A percentile compares a stretch with the other conserved stretches of the same genome.
These are phyloP conservation scores for Eleutherodactylus coqui DNA, from an alignment of 2,797 vertebrate species.

Conservation along the genomic window DNA sequence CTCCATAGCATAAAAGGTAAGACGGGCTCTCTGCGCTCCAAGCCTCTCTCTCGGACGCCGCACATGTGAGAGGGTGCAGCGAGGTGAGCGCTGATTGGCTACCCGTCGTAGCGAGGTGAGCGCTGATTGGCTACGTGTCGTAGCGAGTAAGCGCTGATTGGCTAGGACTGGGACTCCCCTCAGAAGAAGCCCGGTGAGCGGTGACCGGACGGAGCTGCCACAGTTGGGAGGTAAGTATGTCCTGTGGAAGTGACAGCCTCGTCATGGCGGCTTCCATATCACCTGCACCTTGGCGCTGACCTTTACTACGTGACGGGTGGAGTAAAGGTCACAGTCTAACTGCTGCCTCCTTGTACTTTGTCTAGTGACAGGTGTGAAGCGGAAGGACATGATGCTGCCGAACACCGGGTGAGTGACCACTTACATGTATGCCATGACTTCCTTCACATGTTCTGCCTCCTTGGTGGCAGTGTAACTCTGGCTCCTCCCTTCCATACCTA, in stretches of 20 bases:
- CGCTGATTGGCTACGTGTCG: not conserved
- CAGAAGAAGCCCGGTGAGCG: conserved; percentile 30
- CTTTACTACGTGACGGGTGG: not conserved
- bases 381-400: conserved; percentile 45
- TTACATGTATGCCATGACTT: no score
- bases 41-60: conserved; percentile 34
- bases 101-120: not conserved
- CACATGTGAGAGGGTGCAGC: not conserved
- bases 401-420: conserved; percentile 51
- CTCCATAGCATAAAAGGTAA: not conserved
- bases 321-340: conserved; percentile 44
- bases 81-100: conserved; percentile 15
- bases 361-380: not conserved
- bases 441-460: not conserved
- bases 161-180: not conserved
- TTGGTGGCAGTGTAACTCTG: no score
- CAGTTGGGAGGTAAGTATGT: no score
- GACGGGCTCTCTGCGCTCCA: conserved; percentile 15
- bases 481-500: no score
- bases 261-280: not conserved
- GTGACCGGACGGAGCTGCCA: not conserved
- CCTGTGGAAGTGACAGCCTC: not conserved
- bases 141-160: no score
- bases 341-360: not conserved
- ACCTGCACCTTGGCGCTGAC: not conserved